Conservation (phyloP, 1,140 invertebrate species). For the Ylistrum balloti region DNA sequence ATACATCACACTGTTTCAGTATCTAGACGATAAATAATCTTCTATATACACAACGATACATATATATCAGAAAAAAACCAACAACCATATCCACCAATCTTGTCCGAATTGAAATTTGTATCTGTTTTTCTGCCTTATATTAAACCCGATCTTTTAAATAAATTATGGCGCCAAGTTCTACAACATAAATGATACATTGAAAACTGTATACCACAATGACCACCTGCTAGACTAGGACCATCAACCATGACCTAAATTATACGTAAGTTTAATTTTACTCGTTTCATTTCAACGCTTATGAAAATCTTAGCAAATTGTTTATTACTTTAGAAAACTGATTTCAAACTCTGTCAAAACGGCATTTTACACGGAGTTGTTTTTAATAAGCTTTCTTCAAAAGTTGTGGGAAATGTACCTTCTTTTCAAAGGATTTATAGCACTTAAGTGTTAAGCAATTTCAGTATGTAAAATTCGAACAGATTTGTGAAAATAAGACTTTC, state of each 20-base stretch:
- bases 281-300: background rate
- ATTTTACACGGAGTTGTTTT: no score
- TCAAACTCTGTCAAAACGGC: no score
- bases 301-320: background rate
- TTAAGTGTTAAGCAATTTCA: no score
- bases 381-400: no score
- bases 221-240: background rate
- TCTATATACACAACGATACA: background rate
- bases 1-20: background rate
- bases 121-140: background rate
- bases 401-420: no score
- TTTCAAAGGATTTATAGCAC: no score
- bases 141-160: background rate
- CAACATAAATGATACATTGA: background rate
- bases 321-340: background rate
- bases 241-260: background rate
- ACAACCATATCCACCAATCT: background rate
- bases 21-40: background rate
- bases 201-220: no score
- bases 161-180: background rate
- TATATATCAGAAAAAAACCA: background rate
- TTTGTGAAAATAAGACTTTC: no score
- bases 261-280: background rate
- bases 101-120: background rate
- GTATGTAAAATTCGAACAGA: no score